Percentiles rank a stretch among this genome's conserved stretches.
Conservation (phyloP, 2,113 vertebrate species). For the Gallinago media region DNA sequence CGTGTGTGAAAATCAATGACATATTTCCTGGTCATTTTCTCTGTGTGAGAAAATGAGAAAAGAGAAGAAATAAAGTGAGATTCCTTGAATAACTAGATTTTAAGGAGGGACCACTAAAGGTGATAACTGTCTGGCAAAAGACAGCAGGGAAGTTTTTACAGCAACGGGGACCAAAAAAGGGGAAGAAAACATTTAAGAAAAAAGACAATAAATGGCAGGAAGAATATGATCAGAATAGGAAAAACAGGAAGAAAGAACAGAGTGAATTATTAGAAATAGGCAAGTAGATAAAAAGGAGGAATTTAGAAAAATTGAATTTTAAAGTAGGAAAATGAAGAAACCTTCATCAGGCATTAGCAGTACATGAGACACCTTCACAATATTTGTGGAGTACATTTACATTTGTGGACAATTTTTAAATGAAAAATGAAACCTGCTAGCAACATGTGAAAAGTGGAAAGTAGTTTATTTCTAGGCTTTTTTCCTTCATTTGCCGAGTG, state of each 20-base stretch:
- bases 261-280: constrained; percentile 21
- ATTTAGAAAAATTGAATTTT: not conserved
- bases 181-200: not conserved
- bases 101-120: not conserved
- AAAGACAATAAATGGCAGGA: not conserved
- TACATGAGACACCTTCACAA: rapidly evolving
- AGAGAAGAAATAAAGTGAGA: constrained; percentile 28
- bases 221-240: not conserved
- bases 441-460: not conserved
- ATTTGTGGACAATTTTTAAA: not conserved
- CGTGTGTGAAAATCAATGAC: not conserved
- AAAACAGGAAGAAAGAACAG: not conserved
- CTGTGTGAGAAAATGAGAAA: not conserved
- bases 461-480: not conserved
- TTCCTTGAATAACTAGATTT: constrained; percentile 25
- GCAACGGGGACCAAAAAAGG: not conserved
- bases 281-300: not conserved
- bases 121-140: not conserved
- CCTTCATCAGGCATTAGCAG: not conserved
- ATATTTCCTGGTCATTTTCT: not conserved
- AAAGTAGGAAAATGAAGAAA: not conserved
- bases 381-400: not conserved
- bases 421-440: not conserved
- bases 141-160: not conserved
- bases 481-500: not conserved